Base-by-base conservation (phyloP, 2,113 vertebrate genomes). In the Psophia crepitans region DNA sequence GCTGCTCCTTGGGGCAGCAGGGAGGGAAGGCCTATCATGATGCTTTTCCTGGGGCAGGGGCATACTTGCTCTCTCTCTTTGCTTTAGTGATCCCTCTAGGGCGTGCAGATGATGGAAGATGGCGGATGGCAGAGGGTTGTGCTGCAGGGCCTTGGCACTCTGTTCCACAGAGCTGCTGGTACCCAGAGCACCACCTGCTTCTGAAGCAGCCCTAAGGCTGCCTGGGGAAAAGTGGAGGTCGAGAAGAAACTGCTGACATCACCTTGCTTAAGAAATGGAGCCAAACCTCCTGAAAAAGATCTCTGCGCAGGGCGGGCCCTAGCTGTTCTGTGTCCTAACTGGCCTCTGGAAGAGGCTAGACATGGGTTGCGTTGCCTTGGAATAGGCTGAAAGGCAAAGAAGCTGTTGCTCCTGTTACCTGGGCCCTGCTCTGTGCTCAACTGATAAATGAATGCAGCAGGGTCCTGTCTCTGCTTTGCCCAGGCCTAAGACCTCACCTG, bases 61-160 rank as follows among this genome's bases (percentile, higher is more conserved):
- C 49, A 51, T 51, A 54, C 32, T 12, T 61, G 54, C 53, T 35
- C 24, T 87, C 78, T 96, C 51, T 96, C n/a, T 95, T 77, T 93
- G 66, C 51, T 94, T 86, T 66, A 93, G 91, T 69, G 70, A 79
- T 73, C 69, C 43, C 35, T 93, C 66, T 79, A 84, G 88, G 54
- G 65, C 83, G 20, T 13, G 4, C 78, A 91, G 81, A 73, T 78
- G 82, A 69, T 89, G 81, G 77, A 87, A 79, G 48, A 92, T 89
- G 85, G 56, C 12, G 39, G 75, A 74, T 75, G 73, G 61, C 74
- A 84, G 49, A 85, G 65, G 26, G 43, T 71, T 93, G 86, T 93
- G 88, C 90, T 91, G 60, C 88, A 80, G 86, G 53, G 51, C 54
- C 57, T 92, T 94, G 73, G 56, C 64, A 22, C 60, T 78, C 58